Conservation (phyloP, 30 jellyfish, hydroid and myxozoan species). For the Chironex yamaguchii region DNA sequence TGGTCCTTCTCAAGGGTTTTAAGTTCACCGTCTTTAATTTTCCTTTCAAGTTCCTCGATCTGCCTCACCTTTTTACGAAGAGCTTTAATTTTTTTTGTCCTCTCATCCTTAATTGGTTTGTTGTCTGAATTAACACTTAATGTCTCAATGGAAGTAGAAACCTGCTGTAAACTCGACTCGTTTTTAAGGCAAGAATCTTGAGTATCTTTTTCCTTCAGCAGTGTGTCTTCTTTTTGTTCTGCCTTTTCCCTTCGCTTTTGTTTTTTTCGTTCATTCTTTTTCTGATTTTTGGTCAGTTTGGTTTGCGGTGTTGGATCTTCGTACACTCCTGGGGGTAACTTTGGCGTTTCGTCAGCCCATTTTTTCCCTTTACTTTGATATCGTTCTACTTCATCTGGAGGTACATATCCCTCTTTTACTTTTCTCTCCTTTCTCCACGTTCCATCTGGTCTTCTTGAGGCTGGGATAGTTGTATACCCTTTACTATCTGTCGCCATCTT, state of each 20-base stretch:
- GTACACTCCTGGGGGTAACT: conserved; percentile 89
- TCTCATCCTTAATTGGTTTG: conserved; percentile 25
- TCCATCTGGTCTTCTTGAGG: conserved; percentile 98
- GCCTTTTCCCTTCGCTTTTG: conserved; percentile 73
- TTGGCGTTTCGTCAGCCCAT: conserved; percentile 48
- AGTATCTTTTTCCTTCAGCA: neutral
- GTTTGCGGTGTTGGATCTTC: conserved; percentile 17
- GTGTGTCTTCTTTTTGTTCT: neutral
- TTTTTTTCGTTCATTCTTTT: conserved; percentile 86
- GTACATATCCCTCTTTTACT: conserved; percentile 97
- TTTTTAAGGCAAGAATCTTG: neutral
- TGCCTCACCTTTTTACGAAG: conserved; percentile 85
- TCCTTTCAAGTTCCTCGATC: conserved; percentile 84
- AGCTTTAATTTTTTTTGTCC: conserved; percentile 68
- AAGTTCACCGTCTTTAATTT: conserved; percentile 66
- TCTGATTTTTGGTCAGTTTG: conserved; percentile 79
- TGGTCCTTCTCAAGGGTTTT: conserved; percentile 82
- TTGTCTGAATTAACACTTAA: neutral
- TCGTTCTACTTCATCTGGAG: conserved; percentile 96
- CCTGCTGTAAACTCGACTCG: neutral
- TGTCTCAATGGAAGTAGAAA: neutral
- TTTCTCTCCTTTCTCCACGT: conserved; percentile 95
- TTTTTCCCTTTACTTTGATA: conserved; percentile 88
- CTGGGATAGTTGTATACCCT: conserved; percentile 73
- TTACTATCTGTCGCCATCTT: conserved; percentile 66